phyloP scores from a whole-genome alignment of 1,140 invertebrate genomes.

The Drosophila nikananu region DNA sequence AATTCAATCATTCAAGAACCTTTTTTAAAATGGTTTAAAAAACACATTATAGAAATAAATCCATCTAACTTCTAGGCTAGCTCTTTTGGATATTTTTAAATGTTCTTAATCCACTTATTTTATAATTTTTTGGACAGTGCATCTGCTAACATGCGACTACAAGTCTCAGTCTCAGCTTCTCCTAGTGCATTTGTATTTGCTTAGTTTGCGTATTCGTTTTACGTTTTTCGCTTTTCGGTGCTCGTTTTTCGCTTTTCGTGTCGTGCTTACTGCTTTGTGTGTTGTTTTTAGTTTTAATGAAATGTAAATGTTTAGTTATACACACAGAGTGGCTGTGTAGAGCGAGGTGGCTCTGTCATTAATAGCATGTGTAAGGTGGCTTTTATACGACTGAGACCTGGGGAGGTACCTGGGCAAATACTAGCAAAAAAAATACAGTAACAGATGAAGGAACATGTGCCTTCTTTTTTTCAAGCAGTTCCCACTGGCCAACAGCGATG shows the following conservation, averaged over 20 bases:
- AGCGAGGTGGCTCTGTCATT: constrained; percentile 33
- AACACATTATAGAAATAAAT: too few species aligned
- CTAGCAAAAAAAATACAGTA: constrained; percentile 18
- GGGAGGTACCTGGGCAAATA: constrained; percentile 28
- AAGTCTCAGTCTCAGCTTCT: constrained; percentile 20
- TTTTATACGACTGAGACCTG: constrained; percentile 28
- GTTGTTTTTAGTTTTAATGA: constrained; percentile 84
- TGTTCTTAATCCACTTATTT: neutral
- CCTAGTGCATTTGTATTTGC: constrained; percentile 57
- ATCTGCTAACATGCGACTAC: constrained; percentile 57
- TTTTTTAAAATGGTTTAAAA: neutral
- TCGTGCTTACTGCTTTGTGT: constrained; percentile 77
- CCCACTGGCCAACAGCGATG: constrained; percentile 5
- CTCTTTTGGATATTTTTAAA: neutral
- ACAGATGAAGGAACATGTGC: neutral
- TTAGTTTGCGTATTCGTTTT: constrained; percentile 73
- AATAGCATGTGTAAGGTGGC: constrained; percentile 52
- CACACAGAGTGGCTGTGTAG: constrained; percentile 42
- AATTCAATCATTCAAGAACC: neutral
- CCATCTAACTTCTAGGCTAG: too few species aligned
- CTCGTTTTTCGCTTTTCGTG: constrained; percentile 45
- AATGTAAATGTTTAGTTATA: constrained; percentile 84
- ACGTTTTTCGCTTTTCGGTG: constrained; percentile 18
- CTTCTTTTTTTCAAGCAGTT: constrained; percentile 17
- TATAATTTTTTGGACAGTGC: neutral